Conservation (phyloP, 2,113 vertebrate genomes). For the Esox niger region DNA sequence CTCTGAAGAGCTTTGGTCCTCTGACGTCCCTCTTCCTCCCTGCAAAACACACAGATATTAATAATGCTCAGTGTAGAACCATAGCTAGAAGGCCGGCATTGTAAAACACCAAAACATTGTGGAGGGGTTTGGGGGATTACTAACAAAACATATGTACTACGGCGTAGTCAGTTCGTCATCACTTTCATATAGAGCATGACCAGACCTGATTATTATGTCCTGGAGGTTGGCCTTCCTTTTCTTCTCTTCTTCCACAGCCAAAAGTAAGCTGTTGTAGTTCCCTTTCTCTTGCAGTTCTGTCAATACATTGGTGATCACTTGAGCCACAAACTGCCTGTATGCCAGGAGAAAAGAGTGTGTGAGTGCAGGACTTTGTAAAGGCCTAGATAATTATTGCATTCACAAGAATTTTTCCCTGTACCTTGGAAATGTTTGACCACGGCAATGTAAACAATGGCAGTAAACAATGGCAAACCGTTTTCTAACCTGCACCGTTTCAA, state of each 20-base stretch:
- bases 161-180: too few relatives aligned
- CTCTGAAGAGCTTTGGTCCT: slow-evolving; percentile 73
- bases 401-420: not conserved
- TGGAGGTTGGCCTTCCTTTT: slow-evolving; percentile 63
- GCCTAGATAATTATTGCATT: not conserved
- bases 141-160: too few relatives aligned
- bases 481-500: too few relatives aligned
- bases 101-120: too few relatives aligned
- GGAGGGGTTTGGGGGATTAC: too few relatives aligned
- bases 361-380: not conserved
- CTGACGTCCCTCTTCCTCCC: slow-evolving; percentile 74
- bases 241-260: slow-evolving; percentile 66
- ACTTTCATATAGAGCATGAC: not conserved
- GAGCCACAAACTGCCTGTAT: slow-evolving; percentile 72
- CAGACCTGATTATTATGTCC: slow-evolving; percentile 74
- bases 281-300: slow-evolving; percentile 62
- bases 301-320: slow-evolving; percentile 62
- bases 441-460: too few relatives aligned
- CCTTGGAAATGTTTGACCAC: not conserved
- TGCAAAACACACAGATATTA: slow-evolving; percentile 33
- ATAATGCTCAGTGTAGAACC: too few relatives aligned
- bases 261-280: slow-evolving; percentile 67
- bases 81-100: too few relatives aligned
- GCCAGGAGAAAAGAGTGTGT: slow-evolving; percentile 20
- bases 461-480: too few relatives aligned